Evolutionary conservation across 2,888 invertebrate species (phyloP).

Genomic region (Limnephilus marmoratus): DNA sequence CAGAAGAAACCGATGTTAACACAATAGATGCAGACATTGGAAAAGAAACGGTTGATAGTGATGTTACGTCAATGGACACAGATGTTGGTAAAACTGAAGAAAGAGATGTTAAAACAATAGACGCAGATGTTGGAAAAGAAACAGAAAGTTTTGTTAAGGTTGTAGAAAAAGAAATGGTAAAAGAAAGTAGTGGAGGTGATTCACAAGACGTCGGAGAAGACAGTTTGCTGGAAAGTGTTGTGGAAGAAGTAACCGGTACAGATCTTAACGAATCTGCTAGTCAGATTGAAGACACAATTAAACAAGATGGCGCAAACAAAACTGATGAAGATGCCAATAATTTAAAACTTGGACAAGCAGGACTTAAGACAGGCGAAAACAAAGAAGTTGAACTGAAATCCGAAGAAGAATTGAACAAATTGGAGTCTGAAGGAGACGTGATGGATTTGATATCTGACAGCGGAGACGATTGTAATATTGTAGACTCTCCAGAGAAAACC

Average conservation of each 20-base stretch:
- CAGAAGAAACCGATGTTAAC: not conserved
- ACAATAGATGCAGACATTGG: not conserved
- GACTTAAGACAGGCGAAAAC: not conserved
- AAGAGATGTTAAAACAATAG: no score
- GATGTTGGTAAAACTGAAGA: no score
- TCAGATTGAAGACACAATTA: not conserved
- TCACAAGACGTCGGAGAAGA: not conserved
- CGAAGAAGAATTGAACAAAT: not conserved
- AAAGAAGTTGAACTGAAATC: conserved; percentile 2
- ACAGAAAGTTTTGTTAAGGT: not conserved
- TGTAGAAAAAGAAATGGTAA: not conserved
- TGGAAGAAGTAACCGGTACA: not conserved
- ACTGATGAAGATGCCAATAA: conserved; percentile 22
- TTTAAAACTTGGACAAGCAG: not conserved
- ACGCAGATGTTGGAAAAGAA: no score
- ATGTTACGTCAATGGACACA: no score
- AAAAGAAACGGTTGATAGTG: no score
- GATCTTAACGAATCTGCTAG: not conserved
- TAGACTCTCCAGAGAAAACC: conserved; percentile 61
- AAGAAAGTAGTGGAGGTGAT: not conserved
- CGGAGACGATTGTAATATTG: conserved; percentile 67
- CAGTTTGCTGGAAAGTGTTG: not conserved
- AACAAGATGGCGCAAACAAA: not conserved
- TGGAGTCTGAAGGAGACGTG: conserved; percentile 66
- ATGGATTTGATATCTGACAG: conserved; percentile 67